Evolutionary conservation across 2,797 vertebrate genomes (phyloP).

Genomic region (Enteromius trimaculatus): DNA sequence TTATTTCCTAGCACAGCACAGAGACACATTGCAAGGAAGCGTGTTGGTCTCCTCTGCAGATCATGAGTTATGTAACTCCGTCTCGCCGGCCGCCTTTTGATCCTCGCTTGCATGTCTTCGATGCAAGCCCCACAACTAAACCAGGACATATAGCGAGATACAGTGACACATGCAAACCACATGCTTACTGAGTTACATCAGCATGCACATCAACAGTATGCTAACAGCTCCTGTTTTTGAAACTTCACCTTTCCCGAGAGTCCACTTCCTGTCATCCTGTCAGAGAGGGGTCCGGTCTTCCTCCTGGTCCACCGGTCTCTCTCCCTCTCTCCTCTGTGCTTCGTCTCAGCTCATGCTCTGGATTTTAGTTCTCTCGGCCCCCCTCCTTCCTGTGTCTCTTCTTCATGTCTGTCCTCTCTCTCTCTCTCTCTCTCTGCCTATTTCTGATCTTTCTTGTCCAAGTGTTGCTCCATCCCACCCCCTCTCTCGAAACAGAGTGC

Average conservation of each 20-base stretch:
- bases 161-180: not conserved
- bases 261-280: slow-evolving; percentile 59
- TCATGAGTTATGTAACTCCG: slow-evolving; percentile 49
- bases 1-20: slow-evolving; percentile 5
- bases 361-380: slow-evolving; percentile 34
- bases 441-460: slow-evolving; percentile 38
- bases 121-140: slow-evolving; percentile 21
- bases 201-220: not conserved
- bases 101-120: slow-evolving; percentile 24
- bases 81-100: slow-evolving; percentile 24
- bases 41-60: slow-evolving; percentile 47
- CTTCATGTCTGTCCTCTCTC: slow-evolving; percentile 6
- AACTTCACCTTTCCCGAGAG: slow-evolving; percentile 52
- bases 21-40: slow-evolving; percentile 27
- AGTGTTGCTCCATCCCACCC: slow-evolving; percentile 36
- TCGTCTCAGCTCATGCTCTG: slow-evolving; percentile 36
- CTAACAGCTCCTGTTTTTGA: not conserved
- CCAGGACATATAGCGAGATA: slow-evolving; percentile 31
- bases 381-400: slow-evolving; percentile 41
- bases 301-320: slow-evolving; percentile 35
- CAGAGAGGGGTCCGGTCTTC: slow-evolving; percentile 36
- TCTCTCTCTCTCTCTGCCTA: slow-evolving; percentile 5
- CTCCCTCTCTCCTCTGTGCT: slow-evolving; percentile 35
- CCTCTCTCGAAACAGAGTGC: slow-evolving; percentile 28
- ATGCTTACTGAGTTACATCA: not conserved